phyloP scores from a whole-genome alignment of 2,113 vertebrate genomes.

The Campylorhamphus procurvoides region DNA sequence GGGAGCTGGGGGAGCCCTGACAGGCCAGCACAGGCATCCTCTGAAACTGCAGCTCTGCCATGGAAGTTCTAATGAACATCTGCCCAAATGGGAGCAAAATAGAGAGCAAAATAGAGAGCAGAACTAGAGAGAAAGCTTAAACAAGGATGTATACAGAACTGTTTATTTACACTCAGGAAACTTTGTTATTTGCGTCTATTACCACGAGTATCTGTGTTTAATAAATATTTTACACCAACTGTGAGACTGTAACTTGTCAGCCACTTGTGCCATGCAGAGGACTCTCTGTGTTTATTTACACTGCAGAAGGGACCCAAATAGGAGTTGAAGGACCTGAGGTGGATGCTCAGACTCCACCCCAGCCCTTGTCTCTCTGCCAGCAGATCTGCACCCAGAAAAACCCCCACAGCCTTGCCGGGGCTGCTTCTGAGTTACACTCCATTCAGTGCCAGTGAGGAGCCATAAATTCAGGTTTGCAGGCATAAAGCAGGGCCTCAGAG shows the following conservation, averaged over 20 bases:
- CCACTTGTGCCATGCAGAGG: accelerated
- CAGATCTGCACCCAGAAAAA: neutral
- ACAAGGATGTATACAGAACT: neutral
- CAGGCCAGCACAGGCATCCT: accelerated
- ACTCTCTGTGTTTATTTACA: too few relatives aligned
- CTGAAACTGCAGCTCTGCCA: neutral
- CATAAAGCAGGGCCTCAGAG: neutral
- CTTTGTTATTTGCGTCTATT: neutral
- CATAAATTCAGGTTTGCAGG: accelerated
- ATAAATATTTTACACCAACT: neutral
- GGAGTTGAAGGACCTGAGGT: accelerated
- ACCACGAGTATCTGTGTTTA: neutral
- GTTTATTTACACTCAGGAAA: neutral
- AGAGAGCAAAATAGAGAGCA: neutral
- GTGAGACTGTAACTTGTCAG: neutral
- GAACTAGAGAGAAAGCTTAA: neutral
- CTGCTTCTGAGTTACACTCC: neutral
- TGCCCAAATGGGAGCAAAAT: neutral
- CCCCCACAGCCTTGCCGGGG: accelerated
- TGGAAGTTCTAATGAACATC: neutral
- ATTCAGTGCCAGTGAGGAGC: neutral
- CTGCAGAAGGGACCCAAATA: accelerated
- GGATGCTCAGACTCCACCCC: accelerated
- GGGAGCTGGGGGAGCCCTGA: neutral
- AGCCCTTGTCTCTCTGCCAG: neutral